Percentiles rank a stretch among this genome's conserved stretches.
phyloP scores from a whole-genome alignment of 1,140 invertebrate species.

The Heliconius himera region DNA sequence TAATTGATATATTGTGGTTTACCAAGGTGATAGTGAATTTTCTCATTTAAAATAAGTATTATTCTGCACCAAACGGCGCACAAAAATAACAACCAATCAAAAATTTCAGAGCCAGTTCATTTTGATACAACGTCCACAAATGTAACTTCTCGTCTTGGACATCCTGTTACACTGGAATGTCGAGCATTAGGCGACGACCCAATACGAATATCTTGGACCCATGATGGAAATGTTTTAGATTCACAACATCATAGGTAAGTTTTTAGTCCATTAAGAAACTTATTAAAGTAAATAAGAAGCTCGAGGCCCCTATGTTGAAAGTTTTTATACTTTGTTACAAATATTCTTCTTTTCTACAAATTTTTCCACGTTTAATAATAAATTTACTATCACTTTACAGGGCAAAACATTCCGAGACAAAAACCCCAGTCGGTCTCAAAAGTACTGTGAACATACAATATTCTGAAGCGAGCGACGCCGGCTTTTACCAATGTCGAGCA shows the following conservation, averaged over 20 bases:
- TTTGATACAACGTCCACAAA: constrained; percentile 87
- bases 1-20: too few species aligned
- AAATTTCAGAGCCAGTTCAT: constrained; percentile 87
- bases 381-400: constrained; percentile 57
- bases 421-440: constrained; percentile 79
- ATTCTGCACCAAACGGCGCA: too few species aligned
- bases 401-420: constrained; percentile 77
- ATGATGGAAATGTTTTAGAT: constrained; percentile 85
- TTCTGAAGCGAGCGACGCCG: constrained; percentile 88
- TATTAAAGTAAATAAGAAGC: too few species aligned
- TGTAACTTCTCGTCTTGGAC: constrained; percentile 86
- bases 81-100: background rate
- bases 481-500: constrained; percentile 91
- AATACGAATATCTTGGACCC: constrained; percentile 89
- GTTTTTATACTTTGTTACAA: too few species aligned
- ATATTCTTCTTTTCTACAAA: too few species aligned
- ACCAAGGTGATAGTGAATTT: too few species aligned
- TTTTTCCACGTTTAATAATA: too few species aligned
- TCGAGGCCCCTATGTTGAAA: too few species aligned
- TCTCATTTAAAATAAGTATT: too few species aligned
- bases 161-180: constrained; percentile 88
- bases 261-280: too few species aligned
- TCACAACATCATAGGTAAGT: constrained; percentile 81
- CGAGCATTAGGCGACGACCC: constrained; percentile 93
- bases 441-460: constrained; percentile 83